phyloP scores from a whole-genome alignment of 2,888 invertebrate species.

The Leuctra nigra region DNA sequence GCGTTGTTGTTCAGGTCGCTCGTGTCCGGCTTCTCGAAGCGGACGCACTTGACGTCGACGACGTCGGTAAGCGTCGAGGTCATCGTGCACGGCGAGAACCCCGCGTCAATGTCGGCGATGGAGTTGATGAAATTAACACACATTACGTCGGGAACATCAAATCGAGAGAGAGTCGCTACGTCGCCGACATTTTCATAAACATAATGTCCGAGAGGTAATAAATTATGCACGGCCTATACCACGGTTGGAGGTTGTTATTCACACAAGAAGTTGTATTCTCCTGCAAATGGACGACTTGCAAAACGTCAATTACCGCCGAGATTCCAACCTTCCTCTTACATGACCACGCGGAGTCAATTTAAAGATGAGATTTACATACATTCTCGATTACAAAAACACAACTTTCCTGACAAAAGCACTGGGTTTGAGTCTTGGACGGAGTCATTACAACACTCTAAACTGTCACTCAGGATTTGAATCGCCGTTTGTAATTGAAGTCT shows the following conservation, averaged over 20 bases:
- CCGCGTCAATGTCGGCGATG: background rate
- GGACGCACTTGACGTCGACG: background rate
- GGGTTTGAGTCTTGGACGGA: conserved; percentile 6
- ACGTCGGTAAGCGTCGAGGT: background rate
- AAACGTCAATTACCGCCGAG: conserved; percentile 10
- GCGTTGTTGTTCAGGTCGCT: conserved; percentile 21
- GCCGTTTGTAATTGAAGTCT: conserved; percentile 6
- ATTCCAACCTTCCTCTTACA: conserved; percentile 3
- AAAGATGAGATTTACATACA: conserved; percentile 15
- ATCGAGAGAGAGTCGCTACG: too few relatives aligned
- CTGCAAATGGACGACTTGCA: too few relatives aligned
- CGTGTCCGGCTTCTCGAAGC: conserved; percentile 16
- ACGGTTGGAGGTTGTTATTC: too few relatives aligned
- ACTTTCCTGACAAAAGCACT: conserved; percentile 14
- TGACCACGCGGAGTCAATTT: conserved; percentile 14
- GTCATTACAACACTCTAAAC: conserved; percentile 8
- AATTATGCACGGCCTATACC: too few relatives aligned
- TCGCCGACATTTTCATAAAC: too few relatives aligned
- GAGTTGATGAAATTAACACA: background rate
- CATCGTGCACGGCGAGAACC: background rate
- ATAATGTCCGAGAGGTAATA: too few relatives aligned
- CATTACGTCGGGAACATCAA: too few relatives aligned
- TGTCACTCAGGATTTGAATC: background rate
- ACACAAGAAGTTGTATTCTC: too few relatives aligned
- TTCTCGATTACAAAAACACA: background rate